phyloP scores from a whole-genome alignment of 2,797 vertebrate species.

The Cottoperca gobio region DNA sequence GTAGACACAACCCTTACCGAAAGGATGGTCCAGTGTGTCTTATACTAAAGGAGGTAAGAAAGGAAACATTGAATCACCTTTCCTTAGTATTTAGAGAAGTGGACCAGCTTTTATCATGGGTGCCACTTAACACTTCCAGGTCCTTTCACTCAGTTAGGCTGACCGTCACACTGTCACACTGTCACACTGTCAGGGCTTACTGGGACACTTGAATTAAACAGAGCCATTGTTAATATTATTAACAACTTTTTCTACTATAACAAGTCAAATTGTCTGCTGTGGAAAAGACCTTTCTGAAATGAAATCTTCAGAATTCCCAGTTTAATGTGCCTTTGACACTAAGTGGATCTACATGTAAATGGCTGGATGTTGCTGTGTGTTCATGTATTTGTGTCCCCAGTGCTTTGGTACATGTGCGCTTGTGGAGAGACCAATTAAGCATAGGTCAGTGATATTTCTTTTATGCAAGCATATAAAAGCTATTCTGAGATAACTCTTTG shows the following conservation, averaged over 20 bases:
- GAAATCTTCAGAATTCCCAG: not conserved
- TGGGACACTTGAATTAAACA: not conserved
- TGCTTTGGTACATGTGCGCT: constrained; percentile 13
- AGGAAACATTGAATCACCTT: too few species aligned
- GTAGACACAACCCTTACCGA: too few species aligned
- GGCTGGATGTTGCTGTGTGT: constrained; percentile 11
- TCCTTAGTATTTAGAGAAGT: too few species aligned
- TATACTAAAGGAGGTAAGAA: too few species aligned
- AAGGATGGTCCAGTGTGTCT: too few species aligned
- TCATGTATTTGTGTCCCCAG: constrained; percentile 17
- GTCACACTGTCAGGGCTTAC: not conserved
- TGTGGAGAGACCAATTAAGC: constrained; percentile 54
- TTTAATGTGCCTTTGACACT: not conserved
- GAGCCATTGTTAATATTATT: too few species aligned
- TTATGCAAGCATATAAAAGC: constrained; percentile 68
- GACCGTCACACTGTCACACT: not conserved
- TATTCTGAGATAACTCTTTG: constrained; percentile 60
- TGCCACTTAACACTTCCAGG: too few species aligned
- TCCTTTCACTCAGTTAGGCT: too few species aligned
- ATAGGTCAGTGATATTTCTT: constrained; percentile 66
- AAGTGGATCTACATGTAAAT: not conserved
- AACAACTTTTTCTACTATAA: too few species aligned
- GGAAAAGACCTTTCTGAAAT: not conserved
- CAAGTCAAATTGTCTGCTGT: too few species aligned
- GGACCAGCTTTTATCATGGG: too few species aligned